phyloP scores from a whole-genome alignment of 2,888 invertebrate species.

The Pseudolycoriella hygida region DNA sequence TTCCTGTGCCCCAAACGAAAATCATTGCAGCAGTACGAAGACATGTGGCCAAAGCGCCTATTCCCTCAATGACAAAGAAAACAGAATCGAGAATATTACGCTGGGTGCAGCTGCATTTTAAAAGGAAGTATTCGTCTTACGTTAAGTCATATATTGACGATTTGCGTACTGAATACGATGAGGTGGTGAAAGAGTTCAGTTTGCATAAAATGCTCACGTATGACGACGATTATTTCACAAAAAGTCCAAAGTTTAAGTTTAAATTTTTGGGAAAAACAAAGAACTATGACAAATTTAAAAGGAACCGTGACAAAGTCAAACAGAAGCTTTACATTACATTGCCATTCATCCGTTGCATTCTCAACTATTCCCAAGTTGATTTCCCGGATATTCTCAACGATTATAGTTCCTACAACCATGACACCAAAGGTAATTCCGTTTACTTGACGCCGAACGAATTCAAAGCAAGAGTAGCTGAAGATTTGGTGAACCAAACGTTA shows the following conservation, averaged over 20 bases:
- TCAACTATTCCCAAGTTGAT: slow-evolving; percentile 21
- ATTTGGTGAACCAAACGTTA: slow-evolving; percentile 24
- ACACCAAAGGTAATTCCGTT: slow-evolving; percentile 10
- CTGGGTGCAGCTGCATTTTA: slow-evolving; percentile 36
- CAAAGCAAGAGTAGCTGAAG: slow-evolving; percentile 16
- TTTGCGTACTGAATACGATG: slow-evolving; percentile 36
- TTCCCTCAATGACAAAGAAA: slow-evolving; percentile 40
- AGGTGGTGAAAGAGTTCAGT: slow-evolving; percentile 41
- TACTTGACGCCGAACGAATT: slow-evolving; percentile 14
- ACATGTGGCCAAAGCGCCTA: slow-evolving; percentile 37
- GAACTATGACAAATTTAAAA: slow-evolving; percentile 38
- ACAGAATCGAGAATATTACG: slow-evolving; percentile 42
- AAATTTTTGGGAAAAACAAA: slow-evolving; percentile 43
- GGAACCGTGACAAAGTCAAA: slow-evolving; percentile 35
- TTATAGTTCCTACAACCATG: slow-evolving; percentile 16
- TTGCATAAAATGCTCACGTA: slow-evolving; percentile 42
- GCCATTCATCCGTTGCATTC: slow-evolving; percentile 37
- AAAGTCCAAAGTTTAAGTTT: slow-evolving; percentile 26
- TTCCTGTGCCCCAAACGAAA: slow-evolving; percentile 32
- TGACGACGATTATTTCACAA: slow-evolving; percentile 31
- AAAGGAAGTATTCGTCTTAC: slow-evolving; percentile 34
- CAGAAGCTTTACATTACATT: slow-evolving; percentile 41
- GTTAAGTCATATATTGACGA: slow-evolving; percentile 33
- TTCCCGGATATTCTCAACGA: slow-evolving; percentile 26
- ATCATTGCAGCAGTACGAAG: slow-evolving; percentile 37